These are phyloP conservation scores for Eriosoma lanigerum DNA, from an alignment of 1,140 invertebrate species.

Conservation along the genomic window DNA sequence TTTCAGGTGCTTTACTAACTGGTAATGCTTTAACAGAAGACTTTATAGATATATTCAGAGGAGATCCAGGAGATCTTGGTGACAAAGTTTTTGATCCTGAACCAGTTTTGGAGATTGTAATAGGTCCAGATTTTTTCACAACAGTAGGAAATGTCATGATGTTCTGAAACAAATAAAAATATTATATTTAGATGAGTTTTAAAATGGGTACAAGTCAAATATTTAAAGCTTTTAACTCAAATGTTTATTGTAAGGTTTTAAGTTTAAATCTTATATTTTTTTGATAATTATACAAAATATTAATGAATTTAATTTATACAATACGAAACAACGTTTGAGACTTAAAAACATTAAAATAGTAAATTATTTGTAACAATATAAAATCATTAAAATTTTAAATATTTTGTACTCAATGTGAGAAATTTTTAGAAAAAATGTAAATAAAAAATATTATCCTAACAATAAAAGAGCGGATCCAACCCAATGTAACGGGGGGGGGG, in stretches of 20 bases:
- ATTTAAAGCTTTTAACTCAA: no score
- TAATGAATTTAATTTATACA: no score
- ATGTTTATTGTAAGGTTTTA: background rate
- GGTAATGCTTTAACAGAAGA: background rate
- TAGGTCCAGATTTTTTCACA: conserved; percentile 10
- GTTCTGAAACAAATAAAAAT: conserved; percentile 18
- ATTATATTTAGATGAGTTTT: background rate
- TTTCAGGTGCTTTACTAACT: background rate
- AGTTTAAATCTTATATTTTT: background rate
- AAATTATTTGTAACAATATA: no score
- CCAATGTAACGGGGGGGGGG: no score
- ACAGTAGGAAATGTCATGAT: conserved; percentile 30
- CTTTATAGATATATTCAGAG: background rate
- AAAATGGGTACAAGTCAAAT: background rate
- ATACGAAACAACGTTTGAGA: no score
- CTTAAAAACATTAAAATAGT: no score
- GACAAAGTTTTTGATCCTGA: conserved; percentile 31
- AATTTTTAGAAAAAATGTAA: no score
- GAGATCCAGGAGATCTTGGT: conserved; percentile 17
- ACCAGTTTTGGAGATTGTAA: conserved; percentile 41
- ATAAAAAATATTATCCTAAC: no score
- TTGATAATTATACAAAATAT: no score
- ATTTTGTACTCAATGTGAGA: no score
- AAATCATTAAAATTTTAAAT: no score
- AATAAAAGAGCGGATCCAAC: no score